A percentile compares a stretch with the other conserved stretches of the same genome.
phyloP scores from a whole-genome alignment of 37 sponge, comb jelly and placozoan species.

The Haliclona indistincta region DNA sequence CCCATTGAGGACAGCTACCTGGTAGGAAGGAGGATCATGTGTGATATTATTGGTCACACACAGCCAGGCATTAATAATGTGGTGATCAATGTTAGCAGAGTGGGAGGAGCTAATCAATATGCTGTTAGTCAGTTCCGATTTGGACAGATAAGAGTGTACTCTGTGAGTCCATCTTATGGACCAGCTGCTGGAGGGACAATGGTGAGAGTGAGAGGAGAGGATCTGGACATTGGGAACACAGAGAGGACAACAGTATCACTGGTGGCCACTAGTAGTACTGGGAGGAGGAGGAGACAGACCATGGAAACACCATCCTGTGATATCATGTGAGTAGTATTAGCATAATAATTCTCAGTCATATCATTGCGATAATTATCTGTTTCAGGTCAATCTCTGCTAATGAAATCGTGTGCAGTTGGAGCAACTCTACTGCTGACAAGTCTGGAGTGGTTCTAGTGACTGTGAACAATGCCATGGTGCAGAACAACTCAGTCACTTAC shows the following conservation, averaged over 20 bases:
- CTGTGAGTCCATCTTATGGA: conserved; percentile 62
- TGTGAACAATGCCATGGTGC: too few relatives aligned
- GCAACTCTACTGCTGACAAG: too few relatives aligned
- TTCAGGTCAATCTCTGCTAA: too few relatives aligned
- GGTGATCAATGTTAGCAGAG: too few relatives aligned
- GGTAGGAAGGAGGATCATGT: conserved; percentile 25
- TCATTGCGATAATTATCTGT: too few relatives aligned
- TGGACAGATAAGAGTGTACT: conserved; percentile 15
- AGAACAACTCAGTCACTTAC: too few relatives aligned
- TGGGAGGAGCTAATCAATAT: neutral
- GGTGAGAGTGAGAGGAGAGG: conserved; percentile 51
- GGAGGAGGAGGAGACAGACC: neutral
- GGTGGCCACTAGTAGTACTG: conserved; percentile 1
- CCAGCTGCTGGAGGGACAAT: conserved; percentile 74
- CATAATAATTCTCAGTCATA: too few relatives aligned
- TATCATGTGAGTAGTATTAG: conserved; percentile 23
- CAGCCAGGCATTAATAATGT: neutral
- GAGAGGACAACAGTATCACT: conserved; percentile 33
- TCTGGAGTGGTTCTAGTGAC: too few relatives aligned
- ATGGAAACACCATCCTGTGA: neutral
- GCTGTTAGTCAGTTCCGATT: neutral
- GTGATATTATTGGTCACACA: conserved; percentile 24
- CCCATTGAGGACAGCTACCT: conserved; percentile 16
- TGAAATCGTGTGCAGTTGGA: too few relatives aligned
- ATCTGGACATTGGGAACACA: conserved; percentile 61